These are phyloP conservation scores for Clinocottus analis DNA, from an alignment of 2,113 vertebrate species.

Conservation along the genomic window DNA sequence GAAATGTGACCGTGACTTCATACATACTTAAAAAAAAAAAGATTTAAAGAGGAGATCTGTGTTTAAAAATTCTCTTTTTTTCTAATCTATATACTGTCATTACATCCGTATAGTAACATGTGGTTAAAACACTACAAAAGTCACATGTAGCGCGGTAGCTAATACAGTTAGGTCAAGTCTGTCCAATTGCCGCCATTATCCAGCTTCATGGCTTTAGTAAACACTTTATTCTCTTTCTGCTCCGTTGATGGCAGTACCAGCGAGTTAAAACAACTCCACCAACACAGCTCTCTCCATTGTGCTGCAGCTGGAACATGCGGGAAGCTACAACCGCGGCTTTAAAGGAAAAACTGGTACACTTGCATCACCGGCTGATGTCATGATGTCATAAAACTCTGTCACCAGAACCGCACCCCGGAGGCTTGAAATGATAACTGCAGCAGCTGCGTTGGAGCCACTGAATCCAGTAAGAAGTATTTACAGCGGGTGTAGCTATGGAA, in stretches of 20 bases:
- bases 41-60: background rate
- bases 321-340: conserved; percentile 25
- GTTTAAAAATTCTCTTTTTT: background rate
- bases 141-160: background rate
- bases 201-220: conserved; percentile 1
- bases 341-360: conserved; percentile 25
- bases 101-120: background rate
- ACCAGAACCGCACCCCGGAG: conserved; percentile 50
- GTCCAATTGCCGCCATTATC: background rate
- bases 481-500: background rate
- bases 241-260: background rate
- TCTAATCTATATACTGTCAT: background rate
- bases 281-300: background rate
- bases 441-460: conserved; percentile 46
- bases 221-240: conserved; percentile 6
- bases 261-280: background rate
- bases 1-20: background rate
- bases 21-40: background rate
- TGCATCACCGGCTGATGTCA: conserved; percentile 39
- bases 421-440: conserved; percentile 51
- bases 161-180: background rate
- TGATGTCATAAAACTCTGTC: conserved; percentile 40
- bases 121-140: background rate
- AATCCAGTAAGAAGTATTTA: conserved; percentile 16
- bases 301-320: background rate